Evolutionary conservation across 2,113 vertebrate species (phyloP), one percentile per base, ranked within the genome.

Genomic region (Cervus canadensis): DNA sequence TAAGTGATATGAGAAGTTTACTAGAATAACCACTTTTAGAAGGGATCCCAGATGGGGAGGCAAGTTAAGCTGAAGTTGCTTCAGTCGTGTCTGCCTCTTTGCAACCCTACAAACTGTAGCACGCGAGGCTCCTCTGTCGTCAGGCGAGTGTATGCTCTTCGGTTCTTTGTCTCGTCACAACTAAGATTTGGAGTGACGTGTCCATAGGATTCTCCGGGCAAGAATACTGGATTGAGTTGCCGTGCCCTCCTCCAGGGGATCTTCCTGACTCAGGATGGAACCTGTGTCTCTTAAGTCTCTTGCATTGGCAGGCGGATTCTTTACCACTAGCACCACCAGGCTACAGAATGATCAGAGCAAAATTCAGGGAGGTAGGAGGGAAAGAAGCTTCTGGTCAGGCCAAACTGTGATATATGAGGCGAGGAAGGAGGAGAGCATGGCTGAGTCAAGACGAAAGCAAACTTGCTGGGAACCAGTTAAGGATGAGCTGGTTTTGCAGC

Each of bases 1-100:
- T 36, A 96, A 91, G 11, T 26, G 19, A 43, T n/a, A 19, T 1
- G 7, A 13, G 78, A 67, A 48, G 2, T 21, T 91, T 81, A 62
- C 25, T n/a, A 67, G 40, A 95, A 88, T 64, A 87, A 60, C 43
- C 57, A 33, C 19, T 78, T 93, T 71, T 60, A 85, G 76, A 88
- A 56, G n/a, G 6, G 57, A 43, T 76, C 40, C 40, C 71, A 76
- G 40, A 76, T 76, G 23, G 23, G 40, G 71, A 26, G 36, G 71
- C 71, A 76, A 26, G 71, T 43, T 76, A 25, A 26, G 36, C 23
- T 43, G 40, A 23, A 43, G 71, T 76, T 26, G 36, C 23, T 76
- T 43, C 23, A 26, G 71, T 25, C 3, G 6, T 76, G 71, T 76
- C 71, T 43, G 23, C 21, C 23, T 43, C 36, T 71, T 71, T 43